Evolutionary conservation across 1,140 invertebrate species (phyloP), one percentile per base, ranked within the genome.

Genomic region (Euwallacea fornicatus): DNA sequence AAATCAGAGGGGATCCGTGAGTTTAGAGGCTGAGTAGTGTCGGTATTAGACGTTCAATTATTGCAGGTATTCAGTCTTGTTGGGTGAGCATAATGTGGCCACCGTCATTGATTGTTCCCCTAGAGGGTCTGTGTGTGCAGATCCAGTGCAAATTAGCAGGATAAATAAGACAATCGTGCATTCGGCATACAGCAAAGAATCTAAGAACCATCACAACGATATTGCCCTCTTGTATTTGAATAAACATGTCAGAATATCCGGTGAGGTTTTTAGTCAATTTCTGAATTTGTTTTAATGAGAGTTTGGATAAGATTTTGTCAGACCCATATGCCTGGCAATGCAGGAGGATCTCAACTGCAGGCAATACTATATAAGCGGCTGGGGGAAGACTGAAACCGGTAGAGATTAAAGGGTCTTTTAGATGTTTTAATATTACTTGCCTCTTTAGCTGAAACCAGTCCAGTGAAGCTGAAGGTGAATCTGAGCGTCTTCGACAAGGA

Each of bases 271-370:
- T 33, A 33, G 21, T 4, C 4, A 33, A 33, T 1, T 1, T 42
- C 9, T 65, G 46, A 13, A 50, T 47, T 64, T 64, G 8, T 64
- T 59, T 61, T 69, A 58, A 33, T 33, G 4, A 33, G 21, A 33
- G 21, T 33, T 33, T 59, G 72, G 78, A 75, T 59, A 46, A 80
- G 79, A 84, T 42, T 85, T 82, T 72, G 85, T 93, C 16, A 83
- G 85, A 74, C 89, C 90, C 0, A 86, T 92, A 47, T 92, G 91
- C 73, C 76, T 93, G 2, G 86, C 59, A 21, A 67, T 68, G 7
- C 61, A 76, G 46, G 10, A 59, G 16, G 43, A 67, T 8, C 43
- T 9, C 47, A 42, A 63, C 7, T 41, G 65, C 7, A 59, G 53
- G 6, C 69, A 75, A 58, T 79, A 78, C 61, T 76, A 62, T 54